Evolutionary conservation across 2,113 vertebrate genomes (phyloP).

Genomic region (Ciconia maguari): DNA sequence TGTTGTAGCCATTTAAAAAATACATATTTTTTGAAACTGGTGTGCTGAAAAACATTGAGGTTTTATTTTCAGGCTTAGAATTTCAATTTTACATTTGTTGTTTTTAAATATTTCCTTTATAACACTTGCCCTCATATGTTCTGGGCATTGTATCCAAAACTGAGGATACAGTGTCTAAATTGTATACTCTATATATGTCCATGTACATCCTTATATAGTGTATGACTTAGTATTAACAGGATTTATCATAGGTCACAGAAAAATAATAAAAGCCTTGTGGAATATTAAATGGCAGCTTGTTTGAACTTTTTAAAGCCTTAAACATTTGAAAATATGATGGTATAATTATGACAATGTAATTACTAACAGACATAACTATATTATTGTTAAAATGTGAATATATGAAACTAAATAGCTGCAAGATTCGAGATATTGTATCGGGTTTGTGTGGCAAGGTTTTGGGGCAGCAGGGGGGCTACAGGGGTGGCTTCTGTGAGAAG

Average conservation of each 20-base stretch:
- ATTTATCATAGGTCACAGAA: neutral
- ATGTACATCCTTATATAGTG: neutral
- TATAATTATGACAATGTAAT: constrained; percentile 45
- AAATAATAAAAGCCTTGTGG: neutral
- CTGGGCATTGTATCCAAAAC: neutral
- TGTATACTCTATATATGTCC: neutral
- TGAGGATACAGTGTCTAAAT: neutral
- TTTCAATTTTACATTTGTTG: neutral
- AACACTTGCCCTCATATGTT: neutral
- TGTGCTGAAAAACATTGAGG: neutral
- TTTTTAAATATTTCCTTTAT: neutral
- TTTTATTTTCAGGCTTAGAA: neutral
- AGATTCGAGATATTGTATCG: neutral
- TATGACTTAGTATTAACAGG: neutral
- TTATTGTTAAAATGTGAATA: neutral
- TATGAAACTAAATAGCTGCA: neutral
- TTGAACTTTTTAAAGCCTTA: constrained; percentile 28
- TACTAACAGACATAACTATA: neutral
- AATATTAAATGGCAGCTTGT: constrained; percentile 44
- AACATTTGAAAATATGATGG: constrained; percentile 40
- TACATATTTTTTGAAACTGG: fast-evolving
- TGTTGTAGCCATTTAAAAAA: neutral
- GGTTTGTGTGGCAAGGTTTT: neutral
- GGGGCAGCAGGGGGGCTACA: neutral
- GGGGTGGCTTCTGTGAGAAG: neutral